These are phyloP conservation scores for Agrotis puta DNA, from an alignment of 2,888 invertebrate genomes.

Conservation along the genomic window DNA sequence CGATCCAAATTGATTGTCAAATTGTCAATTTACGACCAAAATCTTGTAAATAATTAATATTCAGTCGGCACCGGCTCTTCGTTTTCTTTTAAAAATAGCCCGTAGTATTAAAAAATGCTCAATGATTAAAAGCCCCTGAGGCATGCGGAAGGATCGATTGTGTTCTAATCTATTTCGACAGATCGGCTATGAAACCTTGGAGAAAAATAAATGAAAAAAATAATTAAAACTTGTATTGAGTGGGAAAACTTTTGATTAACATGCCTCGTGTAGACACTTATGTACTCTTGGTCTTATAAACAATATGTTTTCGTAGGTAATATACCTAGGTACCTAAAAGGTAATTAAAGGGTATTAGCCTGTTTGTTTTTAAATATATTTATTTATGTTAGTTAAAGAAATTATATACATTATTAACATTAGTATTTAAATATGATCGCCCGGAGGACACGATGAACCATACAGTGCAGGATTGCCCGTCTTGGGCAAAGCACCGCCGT, in stretches of 20 bases:
- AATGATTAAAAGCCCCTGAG: conserved; percentile 4
- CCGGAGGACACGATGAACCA: too few species aligned
- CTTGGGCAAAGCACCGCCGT: too few species aligned
- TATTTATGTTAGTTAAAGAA: too few species aligned
- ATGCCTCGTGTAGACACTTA: not conserved
- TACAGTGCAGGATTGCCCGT: too few species aligned
- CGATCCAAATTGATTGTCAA: too few species aligned
- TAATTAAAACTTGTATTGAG: not conserved
- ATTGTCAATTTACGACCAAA: too few species aligned
- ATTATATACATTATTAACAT: too few species aligned
- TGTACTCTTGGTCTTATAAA: not conserved
- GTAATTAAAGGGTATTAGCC: not conserved
- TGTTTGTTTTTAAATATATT: too few species aligned
- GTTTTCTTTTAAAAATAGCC: not conserved
- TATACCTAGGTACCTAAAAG: too few species aligned
- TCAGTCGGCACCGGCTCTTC: not conserved
- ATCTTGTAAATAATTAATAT: not conserved
- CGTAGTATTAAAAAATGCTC: not conserved
- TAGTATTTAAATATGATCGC: too few species aligned
- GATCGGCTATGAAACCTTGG: not conserved
- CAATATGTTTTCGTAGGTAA: not conserved
- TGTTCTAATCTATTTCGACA: not conserved
- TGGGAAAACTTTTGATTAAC: not conserved
- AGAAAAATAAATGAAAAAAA: not conserved
- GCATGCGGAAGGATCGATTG: not conserved